These are phyloP conservation scores for Penaeus japonicus DNA, from an alignment of 1,140 invertebrate genomes.

Conservation along the genomic window DNA sequence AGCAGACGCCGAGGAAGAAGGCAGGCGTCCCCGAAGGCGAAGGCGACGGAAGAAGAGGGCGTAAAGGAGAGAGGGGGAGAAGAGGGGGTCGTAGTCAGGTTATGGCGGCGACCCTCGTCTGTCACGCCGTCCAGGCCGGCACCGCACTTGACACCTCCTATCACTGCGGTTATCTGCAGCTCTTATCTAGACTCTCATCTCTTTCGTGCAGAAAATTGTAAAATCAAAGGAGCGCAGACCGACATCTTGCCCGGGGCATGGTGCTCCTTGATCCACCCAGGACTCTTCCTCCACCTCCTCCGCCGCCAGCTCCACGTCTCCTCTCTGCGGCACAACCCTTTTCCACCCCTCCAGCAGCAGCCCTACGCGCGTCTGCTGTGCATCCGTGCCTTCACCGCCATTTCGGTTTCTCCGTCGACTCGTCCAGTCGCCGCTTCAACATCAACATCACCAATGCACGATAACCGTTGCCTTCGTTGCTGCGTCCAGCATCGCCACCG, in stretches of 20 bases:
- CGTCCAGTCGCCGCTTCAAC: too few species aligned
- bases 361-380: neutral
- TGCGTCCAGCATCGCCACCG: too few species aligned
- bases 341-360: neutral
- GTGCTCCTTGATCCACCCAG: neutral
- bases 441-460: too few species aligned
- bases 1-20: too few species aligned
- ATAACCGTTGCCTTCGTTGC: too few species aligned
- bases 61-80: neutral
- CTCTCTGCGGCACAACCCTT: neutral
- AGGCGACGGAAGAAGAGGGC: neutral
- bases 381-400: neutral
- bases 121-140: slow-evolving; percentile 25
- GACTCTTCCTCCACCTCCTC: neutral
- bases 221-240: slow-evolving; percentile 51
- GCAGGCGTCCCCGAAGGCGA: too few species aligned
- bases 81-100: neutral
- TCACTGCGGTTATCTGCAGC: slow-evolving; percentile 48
- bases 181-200: slow-evolving; percentile 51
- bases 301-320: neutral
- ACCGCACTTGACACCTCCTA: slow-evolving; percentile 49
- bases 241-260: neutral
- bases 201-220: slow-evolving; percentile 56
- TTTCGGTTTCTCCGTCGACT: too few species aligned
- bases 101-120: neutral